phyloP scores from a whole-genome alignment of 2,113 vertebrate species.

The Rhipidura dahli region DNA sequence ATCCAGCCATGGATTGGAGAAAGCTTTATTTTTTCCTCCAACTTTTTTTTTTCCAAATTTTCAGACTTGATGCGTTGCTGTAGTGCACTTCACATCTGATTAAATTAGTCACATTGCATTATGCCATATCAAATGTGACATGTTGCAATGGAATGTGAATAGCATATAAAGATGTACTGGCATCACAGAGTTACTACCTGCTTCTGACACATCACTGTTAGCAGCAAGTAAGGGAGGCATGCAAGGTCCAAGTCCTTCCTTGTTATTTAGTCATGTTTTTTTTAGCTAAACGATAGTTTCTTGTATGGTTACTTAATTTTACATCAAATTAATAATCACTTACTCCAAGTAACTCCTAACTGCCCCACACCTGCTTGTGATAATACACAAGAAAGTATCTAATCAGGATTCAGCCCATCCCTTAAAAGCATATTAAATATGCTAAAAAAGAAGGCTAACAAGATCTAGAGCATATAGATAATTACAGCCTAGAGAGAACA shows the following conservation, averaged over 20 bases:
- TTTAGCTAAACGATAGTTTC: background rate
- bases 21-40: conserved; percentile 16
- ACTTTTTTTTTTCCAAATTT: background rate
- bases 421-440: background rate
- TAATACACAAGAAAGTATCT: background rate
- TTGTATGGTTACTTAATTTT: background rate
- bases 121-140: conserved; percentile 62
- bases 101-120: conserved; percentile 73
- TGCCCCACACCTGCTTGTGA: background rate
- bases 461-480: background rate
- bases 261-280: background rate
- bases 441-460: background rate
- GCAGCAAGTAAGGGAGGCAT: background rate
- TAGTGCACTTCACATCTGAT: conserved; percentile 68
- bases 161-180: conserved; percentile 49
- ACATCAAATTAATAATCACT: background rate
- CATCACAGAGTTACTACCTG: conserved; percentile 8
- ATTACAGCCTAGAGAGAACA: background rate
- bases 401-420: background rate
- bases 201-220: background rate
- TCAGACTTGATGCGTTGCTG: conserved; percentile 41
- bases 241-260: background rate
- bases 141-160: conserved; percentile 61
- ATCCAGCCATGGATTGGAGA: conserved; percentile 21
- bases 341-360: background rate